These are phyloP conservation scores for Chaitophorus viminalis DNA, from an alignment of 2,888 invertebrate species.

Conservation along the genomic window DNA sequence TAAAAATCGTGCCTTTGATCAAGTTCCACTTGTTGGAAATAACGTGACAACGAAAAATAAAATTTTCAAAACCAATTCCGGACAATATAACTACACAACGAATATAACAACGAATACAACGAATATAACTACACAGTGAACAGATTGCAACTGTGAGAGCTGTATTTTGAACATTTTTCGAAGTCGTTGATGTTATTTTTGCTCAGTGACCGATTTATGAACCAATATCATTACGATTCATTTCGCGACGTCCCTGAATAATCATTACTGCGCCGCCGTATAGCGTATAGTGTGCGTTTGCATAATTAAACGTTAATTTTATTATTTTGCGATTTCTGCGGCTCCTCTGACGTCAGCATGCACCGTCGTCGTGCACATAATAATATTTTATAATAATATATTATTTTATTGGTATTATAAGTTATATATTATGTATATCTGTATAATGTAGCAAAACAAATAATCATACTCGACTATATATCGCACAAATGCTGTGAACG, in stretches of 20 bases:
- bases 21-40: conserved; percentile 35
- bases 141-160: background rate
- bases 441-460: background rate
- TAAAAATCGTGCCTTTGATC: conserved; percentile 27
- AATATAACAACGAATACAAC: no score
- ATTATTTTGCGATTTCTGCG: background rate
- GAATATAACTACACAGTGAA: no score
- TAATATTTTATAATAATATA: no score
- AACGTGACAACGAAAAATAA: conserved; percentile 5
- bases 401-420: no score
- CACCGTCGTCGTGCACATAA: no score
- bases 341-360: background rate
- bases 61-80: background rate
- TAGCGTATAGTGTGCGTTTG: background rate
- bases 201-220: no score
- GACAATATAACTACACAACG: background rate
- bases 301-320: no score
- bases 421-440: no score
- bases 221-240: background rate
- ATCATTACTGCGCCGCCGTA: background rate
- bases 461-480: background rate
- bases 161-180: no score
- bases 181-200: no score
- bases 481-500: background rate
- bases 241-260: background rate